Conservation (phyloP, 1,140 invertebrate genomes). For the Callitettix versicolor region DNA sequence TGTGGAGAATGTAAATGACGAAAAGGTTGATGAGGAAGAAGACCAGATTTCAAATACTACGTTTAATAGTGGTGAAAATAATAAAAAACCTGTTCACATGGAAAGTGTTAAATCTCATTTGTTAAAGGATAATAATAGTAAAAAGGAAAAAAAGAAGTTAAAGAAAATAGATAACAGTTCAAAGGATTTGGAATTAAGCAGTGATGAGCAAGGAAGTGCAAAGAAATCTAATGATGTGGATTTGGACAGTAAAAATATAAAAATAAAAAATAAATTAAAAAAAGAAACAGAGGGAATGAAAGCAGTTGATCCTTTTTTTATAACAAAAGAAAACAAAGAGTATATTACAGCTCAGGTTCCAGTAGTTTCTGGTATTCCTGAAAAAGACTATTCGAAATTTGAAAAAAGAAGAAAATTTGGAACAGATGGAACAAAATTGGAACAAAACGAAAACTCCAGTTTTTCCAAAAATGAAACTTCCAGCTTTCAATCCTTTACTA, state of each 20-base stretch:
- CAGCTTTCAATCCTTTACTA: background rate
- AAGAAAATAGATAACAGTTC: background rate
- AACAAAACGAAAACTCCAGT: too few species aligned
- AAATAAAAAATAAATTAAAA: background rate
- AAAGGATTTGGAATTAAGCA: background rate
- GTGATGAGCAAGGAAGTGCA: background rate
- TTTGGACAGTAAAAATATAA: background rate
- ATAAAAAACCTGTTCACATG: too few species aligned
- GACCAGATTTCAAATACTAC: background rate
- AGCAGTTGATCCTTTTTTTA: constrained; percentile 45
- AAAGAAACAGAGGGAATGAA: constrained; percentile 7
- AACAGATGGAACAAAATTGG: too few species aligned
- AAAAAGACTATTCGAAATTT: constrained; percentile 35
- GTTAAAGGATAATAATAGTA: background rate
- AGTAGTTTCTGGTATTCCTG: background rate
- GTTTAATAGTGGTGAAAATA: too few species aligned
- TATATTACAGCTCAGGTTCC: constrained; percentile 41
- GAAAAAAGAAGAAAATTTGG: constrained; percentile 21
- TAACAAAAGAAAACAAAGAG: constrained; percentile 42
- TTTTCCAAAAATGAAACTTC: too few species aligned
- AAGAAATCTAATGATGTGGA: background rate
- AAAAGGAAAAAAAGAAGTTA: background rate
- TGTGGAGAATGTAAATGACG: background rate
- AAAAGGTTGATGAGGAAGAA: background rate
- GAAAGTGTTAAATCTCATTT: too few species aligned